Base-by-base conservation (phyloP, 2,113 vertebrate species). In the Oenanthe melanoleuca region DNA sequence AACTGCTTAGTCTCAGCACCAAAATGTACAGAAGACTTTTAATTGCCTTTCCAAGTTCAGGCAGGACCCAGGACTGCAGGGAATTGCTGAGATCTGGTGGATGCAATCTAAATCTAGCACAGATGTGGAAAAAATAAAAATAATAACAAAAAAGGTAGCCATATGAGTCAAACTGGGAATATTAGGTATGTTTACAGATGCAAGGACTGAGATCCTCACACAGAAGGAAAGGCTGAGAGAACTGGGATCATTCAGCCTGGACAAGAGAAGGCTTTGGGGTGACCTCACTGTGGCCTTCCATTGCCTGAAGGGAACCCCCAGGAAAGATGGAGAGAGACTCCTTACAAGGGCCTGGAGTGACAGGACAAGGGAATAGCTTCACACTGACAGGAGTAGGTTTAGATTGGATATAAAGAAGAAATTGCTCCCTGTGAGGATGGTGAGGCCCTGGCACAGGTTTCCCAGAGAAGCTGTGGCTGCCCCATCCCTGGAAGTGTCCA, bases 231-330 rank as follows among this genome's bases (percentile, higher is more conserved):
- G 59, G 50, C 21, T 88, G 52, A 23, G 25, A 0, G 25, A 80
- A 12, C 2, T 44, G 18, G 37, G 26, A 44, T 44, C 29, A 13
- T 50, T 80, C 52, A 57, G 5, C 22, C 50, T 50, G 50, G 14
- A 49, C 7, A 34, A 8, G 16, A 26, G 42, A 79, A 49, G 33
- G 66, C 25, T 80, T 0, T 0, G 0, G 25, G 21, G 25, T 34
- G 34, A 64, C 9, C 21, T 9, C 0, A 56, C 1, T 34, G 17
- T 49, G 40, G 0, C 0, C 0, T 72, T 50, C 0, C 57, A 64
- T 22, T 26, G 0, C 49, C 66, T 72, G 42, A 56, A 49, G 3
- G 11, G 25, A 88, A 1, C 19, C 11, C 2, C 18, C 34, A 47
- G 14, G 14, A 11, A 26, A 64, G 21, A 64, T 18, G 29, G 29